Evolutionary conservation across 2,888 invertebrate species (phyloP).

Genomic region (Archips xylosteana): DNA sequence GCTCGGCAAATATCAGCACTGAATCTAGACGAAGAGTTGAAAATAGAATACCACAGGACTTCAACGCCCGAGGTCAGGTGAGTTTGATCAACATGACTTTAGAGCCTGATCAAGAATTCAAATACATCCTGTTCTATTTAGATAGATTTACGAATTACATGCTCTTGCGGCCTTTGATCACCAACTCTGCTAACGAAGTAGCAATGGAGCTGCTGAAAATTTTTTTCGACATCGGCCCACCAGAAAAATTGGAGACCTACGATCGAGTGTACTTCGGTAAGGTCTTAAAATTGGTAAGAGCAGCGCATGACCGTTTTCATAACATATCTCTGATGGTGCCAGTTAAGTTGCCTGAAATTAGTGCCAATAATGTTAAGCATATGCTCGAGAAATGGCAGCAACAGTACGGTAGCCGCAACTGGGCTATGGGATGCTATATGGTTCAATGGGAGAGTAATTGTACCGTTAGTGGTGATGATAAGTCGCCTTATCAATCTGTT

Average conservation of each 20-base stretch:
- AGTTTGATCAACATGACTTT: slow-evolving; percentile 23
- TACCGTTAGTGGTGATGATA: background rate
- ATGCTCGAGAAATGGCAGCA: slow-evolving; percentile 21
- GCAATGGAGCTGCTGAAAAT: slow-evolving; percentile 37
- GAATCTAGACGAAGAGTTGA: slow-evolving; percentile 3
- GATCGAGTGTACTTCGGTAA: slow-evolving; percentile 12
- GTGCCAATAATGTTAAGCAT: background rate
- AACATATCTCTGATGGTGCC: slow-evolving; percentile 14
- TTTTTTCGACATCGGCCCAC: slow-evolving; percentile 32
- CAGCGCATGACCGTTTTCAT: slow-evolving; percentile 10
- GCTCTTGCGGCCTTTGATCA: slow-evolving; percentile 32
- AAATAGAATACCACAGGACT: slow-evolving; percentile 12
- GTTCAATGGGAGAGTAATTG: slow-evolving; percentile 31
- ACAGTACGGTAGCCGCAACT: slow-evolving; percentile 15
- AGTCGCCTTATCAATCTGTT: slow-evolving; percentile 15
- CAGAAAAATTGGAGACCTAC: slow-evolving; percentile 21
- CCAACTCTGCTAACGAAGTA: slow-evolving; percentile 15
- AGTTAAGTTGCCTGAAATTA: slow-evolving; percentile 14
- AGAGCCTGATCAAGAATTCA: slow-evolving; percentile 19
- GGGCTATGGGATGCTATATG: slow-evolving; percentile 36
- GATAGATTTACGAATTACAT: slow-evolving; percentile 27
- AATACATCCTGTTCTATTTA: slow-evolving; percentile 20
- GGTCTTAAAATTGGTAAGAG: slow-evolving; percentile 6
- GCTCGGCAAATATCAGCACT: background rate
- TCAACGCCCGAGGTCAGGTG: slow-evolving; percentile 26